phyloP scores from a whole-genome alignment of 2,113 vertebrate genomes.

The Nannospalax galili region DNA sequence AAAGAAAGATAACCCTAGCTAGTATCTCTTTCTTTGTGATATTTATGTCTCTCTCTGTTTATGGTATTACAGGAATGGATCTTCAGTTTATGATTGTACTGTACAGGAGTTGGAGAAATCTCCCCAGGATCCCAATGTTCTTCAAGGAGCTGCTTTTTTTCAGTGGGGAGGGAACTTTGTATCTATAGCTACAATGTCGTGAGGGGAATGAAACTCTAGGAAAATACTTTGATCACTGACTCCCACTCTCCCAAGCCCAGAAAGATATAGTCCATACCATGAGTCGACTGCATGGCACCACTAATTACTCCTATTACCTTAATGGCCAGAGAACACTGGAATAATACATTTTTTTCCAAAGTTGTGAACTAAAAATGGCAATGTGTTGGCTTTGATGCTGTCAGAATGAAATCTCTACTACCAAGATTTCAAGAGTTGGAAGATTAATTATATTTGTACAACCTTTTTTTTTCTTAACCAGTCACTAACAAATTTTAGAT shows the following conservation, averaged over 20 bases:
- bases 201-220: neutral
- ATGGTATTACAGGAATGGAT: neutral
- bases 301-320: conserved; percentile 57
- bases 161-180: too few species aligned
- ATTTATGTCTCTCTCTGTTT: neutral
- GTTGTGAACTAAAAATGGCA: conserved; percentile 53
- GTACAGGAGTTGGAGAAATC: neutral
- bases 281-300: neutral
- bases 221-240: conserved; percentile 20
- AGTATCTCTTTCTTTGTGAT: neutral
- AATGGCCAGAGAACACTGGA: conserved; percentile 38
- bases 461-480: conserved; percentile 47
- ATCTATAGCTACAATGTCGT: neutral
- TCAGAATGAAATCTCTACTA: conserved; percentile 65
- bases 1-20: neutral
- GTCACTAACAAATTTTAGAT: conserved; percentile 64
- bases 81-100: neutral
- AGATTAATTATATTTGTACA: conserved; percentile 81
- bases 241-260: neutral
- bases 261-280: neutral
- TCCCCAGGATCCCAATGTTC: neutral
- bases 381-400: conserved; percentile 64
- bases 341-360: conserved; percentile 56
- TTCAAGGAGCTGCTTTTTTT: neutral
- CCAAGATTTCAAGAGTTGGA: conserved; percentile 55